A percentile compares a stretch with the other conserved stretches of the same genome.
These are phyloP conservation scores for Cyclophora punctaria DNA, from an alignment of 2,888 invertebrate genomes.

Conservation along the genomic window DNA sequence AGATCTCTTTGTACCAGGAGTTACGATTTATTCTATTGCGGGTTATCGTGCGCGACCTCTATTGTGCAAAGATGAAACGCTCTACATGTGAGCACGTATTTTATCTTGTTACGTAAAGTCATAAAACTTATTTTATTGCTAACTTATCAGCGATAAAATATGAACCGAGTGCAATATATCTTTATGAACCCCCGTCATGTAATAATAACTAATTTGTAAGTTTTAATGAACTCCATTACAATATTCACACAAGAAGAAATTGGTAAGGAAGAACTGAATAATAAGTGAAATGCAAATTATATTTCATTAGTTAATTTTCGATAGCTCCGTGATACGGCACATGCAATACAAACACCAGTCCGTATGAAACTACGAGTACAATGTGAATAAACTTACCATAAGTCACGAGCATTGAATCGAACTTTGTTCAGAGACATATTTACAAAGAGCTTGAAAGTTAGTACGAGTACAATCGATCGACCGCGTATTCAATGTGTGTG, in stretches of 20 bases:
- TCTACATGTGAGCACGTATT: slow-evolving; percentile 6
- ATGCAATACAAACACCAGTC: too few relatives aligned
- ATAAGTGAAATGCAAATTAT: too few relatives aligned
- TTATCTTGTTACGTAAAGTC: slow-evolving; percentile 13
- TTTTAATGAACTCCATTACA: too few relatives aligned
- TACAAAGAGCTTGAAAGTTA: slow-evolving; percentile 1
- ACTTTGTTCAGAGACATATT: slow-evolving; percentile 2
- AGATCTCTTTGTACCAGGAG: slow-evolving; percentile 51
- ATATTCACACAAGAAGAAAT: too few relatives aligned
- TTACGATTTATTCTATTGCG: slow-evolving; percentile 35
- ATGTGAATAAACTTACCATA: neutral
- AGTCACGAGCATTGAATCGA: neutral
- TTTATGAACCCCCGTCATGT: neutral
- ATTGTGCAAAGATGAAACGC: slow-evolving; percentile 25
- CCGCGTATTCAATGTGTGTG: slow-evolving; percentile 1
- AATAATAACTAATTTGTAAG: too few relatives aligned
- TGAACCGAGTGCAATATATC: neutral
- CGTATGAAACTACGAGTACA: neutral
- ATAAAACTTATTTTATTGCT: slow-evolving; percentile 11
- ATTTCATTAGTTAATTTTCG: too few relatives aligned
- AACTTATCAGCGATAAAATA: slow-evolving; percentile 7
- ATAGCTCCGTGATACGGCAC: too few relatives aligned
- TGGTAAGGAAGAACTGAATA: too few relatives aligned
- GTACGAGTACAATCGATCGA: slow-evolving; percentile 1
- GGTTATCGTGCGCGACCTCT: slow-evolving; percentile 38